Base-by-base conservation (phyloP, 2,888 invertebrate species). In the Diploptera punctata region DNA sequence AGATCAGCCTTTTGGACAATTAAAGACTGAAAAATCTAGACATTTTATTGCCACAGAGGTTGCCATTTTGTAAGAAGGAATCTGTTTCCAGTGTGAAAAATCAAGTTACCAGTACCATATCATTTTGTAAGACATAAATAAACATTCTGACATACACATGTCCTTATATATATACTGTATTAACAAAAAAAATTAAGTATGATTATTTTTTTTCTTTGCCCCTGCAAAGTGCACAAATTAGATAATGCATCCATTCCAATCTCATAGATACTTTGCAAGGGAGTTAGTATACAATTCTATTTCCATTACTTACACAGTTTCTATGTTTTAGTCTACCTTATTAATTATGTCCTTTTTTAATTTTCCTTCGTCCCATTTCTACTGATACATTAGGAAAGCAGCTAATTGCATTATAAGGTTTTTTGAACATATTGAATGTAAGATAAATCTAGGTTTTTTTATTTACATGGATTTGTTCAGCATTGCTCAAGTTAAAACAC, bases 1-100 rank as follows among this genome's bases (percentile, higher is more conserved):
- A 44, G 54, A 60, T 61, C 72, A 71, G 54, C 65, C 67, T 71
- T 68, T 62, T 69, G 67, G 67, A 71, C 67, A 67, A 54, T 44
- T 67, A 26, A 57, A 47, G 65, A 65, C 65, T 65, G 65, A 69
- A 47, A 60, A 61, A 61, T 44, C 44, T 29, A 44, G 44, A 31
- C 31, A 33, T 60, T 60, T 69, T 69, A 61, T 69, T 69, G 69
- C 69, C 57, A 60, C 60, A 69, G 31, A 69, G 26, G 60, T 60
- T 69, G 43, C 44, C 60, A 31, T 57, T 26, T 38, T 57, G 29
- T n/a, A n/a, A 57, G 57, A 57, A 57, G 16, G 29, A 2, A 47
- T 29, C 47, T 49, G 7, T 67, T 29, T 21, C 44, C 29, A 47
- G 18, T 16, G 29, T 67, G 47, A 57, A 57, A 54, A 57, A 57